Evolutionary conservation across 2,797 vertebrate species (phyloP), one percentile per base, ranked within the genome.

Genomic region (Meriones psammophilus): DNA sequence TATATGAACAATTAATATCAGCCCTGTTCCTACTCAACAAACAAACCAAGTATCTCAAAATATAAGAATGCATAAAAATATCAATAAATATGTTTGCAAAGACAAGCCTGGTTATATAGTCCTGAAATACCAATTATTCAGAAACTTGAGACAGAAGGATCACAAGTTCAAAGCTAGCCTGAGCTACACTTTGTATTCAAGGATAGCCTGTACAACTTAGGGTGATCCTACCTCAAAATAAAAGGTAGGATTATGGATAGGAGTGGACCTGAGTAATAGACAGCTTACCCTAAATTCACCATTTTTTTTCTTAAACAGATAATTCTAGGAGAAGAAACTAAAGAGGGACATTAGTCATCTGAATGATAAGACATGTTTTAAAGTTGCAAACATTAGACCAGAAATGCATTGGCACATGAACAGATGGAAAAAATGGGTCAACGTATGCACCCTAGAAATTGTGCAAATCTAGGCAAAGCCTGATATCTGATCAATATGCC

Each of bases 11-110:
- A 14, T 20, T 42, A 24, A 42, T 77, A 28, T 77, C 46, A 50
- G 42, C 13, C 42, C 74, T 77, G 13, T 77, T 50, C 30, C 74
- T 77, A 74, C 46, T 80, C 42, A 88, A 22, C 46, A 92, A 96
- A 92, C 83, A 96, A 84, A 74, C 3, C 26, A 92, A 93, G 36
- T 84, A 54, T 66, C 20, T 24, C 28, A 42, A 93, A 92, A 54
- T 74, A 78, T 68, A 22, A 1, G 22, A 87, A 71, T 30, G 30
- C 54, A 66, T 68, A 86, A 97, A 89, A 92, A 89, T 50, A 74
- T 60, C 4, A 54, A 64, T 8, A 9, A 22, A 78, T 3, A 18
- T 62, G 81, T 58, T 58, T 30, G 46, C 22, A n/a, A 87, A 36
- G 20, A 14, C 36, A 73, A 13, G n/a, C n/a, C n/a, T 58, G 3